These are phyloP conservation scores for Macaca fascicularis DNA, from an alignment of 2,113 vertebrate species.

Conservation along the genomic window DNA sequence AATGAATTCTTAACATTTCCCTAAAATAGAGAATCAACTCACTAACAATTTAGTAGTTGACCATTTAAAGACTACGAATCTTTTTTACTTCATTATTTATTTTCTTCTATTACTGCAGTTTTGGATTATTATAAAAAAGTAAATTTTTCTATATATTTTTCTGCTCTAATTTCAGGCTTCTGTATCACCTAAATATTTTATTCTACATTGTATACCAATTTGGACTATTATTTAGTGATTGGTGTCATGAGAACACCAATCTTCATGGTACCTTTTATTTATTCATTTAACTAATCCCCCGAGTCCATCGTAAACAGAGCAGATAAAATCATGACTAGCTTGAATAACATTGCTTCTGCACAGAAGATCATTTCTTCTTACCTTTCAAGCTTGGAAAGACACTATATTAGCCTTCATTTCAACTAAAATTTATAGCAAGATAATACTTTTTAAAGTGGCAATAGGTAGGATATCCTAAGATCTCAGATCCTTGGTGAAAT, in stretches of 20 bases:
- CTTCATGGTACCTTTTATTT: slow-evolving; percentile 38
- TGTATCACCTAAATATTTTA: background rate
- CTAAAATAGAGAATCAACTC: background rate
- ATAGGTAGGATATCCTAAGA: background rate
- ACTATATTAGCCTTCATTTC: background rate
- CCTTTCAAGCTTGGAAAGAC: background rate
- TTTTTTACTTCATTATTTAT: background rate
- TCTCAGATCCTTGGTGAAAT: background rate
- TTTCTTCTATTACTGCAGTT: background rate
- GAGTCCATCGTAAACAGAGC: slow-evolving; percentile 12
- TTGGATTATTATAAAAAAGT: background rate
- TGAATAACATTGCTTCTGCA: background rate
- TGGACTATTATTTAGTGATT: background rate
- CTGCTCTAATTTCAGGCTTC: background rate
- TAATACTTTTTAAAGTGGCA: background rate
- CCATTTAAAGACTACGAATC: background rate
- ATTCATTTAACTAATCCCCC: slow-evolving; percentile 10
- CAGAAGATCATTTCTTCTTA: background rate
- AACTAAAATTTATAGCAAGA: background rate
- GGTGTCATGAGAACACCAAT: slow-evolving; percentile 32
- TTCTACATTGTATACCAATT: background rate
- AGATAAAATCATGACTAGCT: background rate
- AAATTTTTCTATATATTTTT: background rate
- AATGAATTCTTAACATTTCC: background rate
- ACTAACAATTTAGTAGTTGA: background rate